A percentile compares a stretch with the other conserved stretches of the same genome.
Conservation (phyloP, 2,797 vertebrate genomes). For the Natrix natrix region DNA sequence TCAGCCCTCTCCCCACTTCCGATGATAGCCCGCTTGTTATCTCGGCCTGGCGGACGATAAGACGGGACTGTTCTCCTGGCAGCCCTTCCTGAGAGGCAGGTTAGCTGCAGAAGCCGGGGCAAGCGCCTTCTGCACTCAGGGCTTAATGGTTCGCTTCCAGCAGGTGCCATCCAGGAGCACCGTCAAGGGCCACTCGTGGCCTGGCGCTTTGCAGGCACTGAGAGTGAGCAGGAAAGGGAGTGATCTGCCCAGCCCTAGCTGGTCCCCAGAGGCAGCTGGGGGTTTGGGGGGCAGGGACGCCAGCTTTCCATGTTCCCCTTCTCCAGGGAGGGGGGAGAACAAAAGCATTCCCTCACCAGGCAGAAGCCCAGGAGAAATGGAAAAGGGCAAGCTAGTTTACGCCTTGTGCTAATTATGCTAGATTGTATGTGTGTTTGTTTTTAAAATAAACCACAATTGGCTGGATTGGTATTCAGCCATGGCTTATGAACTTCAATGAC, state of each 20-base stretch:
- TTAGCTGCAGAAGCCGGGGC: background rate
- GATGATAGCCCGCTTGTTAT: background rate
- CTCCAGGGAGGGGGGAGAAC: background rate
- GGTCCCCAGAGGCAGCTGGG: background rate
- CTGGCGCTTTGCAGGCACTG: background rate
- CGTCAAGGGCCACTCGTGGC: accelerated
- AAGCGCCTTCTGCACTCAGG: background rate
- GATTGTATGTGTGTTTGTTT: background rate
- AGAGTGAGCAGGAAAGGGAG: accelerated
- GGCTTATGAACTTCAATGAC: background rate
- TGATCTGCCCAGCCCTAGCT: background rate
- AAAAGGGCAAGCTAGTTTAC: background rate
- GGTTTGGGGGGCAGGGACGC: background rate
- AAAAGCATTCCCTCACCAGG: background rate
- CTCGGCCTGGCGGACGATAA: background rate
- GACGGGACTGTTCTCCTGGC: accelerated
- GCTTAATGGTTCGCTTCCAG: background rate
- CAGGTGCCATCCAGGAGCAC: background rate
- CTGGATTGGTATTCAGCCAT: background rate
- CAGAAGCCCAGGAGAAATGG: background rate
- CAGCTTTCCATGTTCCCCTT: background rate
- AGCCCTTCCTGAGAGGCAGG: background rate
- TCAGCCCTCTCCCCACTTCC: background rate
- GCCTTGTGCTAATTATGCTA: background rate
- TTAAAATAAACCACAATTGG: background rate